These are phyloP conservation scores for Cenopis cana DNA, from an alignment of 2,888 invertebrate genomes.

Conservation along the genomic window DNA sequence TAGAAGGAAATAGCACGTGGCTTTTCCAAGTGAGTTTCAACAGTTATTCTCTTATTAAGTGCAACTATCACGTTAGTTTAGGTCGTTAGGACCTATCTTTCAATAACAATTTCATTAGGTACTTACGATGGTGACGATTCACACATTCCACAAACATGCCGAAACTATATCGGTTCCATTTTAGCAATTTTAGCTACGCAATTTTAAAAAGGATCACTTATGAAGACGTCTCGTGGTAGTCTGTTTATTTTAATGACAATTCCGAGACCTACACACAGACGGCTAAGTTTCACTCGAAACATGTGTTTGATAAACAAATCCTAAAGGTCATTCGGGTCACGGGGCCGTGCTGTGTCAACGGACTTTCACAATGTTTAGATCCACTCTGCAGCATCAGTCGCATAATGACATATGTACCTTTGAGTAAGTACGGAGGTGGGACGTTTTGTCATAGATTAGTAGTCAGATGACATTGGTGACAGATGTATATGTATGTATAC, in stretches of 20 bases:
- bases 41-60: no score
- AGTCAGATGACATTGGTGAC: neutral
- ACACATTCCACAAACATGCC: no score
- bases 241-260: conserved; percentile 14
- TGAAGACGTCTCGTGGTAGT: neutral
- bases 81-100: no score
- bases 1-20: no score
- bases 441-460: neutral
- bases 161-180: no score
- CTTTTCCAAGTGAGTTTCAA: no score
- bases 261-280: neutral
- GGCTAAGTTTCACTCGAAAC: conserved; percentile 46
- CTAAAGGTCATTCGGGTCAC: conserved; percentile 45
- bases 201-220: no score
- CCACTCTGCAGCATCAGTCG: neutral
- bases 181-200: neutral
- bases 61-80: no score
- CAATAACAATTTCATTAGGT: no score
- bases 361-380: conserved; percentile 40
- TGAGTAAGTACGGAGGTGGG: neutral
- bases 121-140: no score
- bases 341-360: conserved; percentile 45
- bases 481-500: neutral
- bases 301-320: conserved; percentile 48
- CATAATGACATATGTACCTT: neutral